A percentile compares a stretch with the other conserved stretches of the same genome.
Evolutionary conservation across 1,140 invertebrate genomes (phyloP).

Genomic region (Drosophila virilis): DNA sequence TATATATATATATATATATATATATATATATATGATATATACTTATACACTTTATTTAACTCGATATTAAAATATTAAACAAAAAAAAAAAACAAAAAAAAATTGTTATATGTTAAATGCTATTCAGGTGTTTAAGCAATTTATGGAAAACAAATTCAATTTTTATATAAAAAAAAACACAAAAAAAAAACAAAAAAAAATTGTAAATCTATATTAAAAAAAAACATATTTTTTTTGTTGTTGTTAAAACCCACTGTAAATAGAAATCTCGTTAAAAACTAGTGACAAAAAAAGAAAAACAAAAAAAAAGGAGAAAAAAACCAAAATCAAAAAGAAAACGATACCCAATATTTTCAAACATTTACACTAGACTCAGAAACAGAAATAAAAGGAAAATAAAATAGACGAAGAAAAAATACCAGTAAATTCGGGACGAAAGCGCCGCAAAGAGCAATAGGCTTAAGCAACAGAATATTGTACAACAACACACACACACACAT

Average conservation of each 20-base stretch:
- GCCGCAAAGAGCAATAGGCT: conserved; percentile 66
- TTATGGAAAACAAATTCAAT: conserved; percentile 21
- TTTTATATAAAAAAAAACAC: conserved; percentile 14
- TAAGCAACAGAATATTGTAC: conserved; percentile 63
- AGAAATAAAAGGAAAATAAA: conserved; percentile 23
- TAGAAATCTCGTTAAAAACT: conserved; percentile 80
- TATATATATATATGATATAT: conserved; percentile 46
- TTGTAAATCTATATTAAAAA: conserved; percentile 24
- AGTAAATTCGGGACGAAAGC: conserved; percentile 4
- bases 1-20: conserved; percentile 29
- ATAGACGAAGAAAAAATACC: conserved; percentile 41
- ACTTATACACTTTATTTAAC: conserved; percentile 48
- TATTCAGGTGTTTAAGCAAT: conserved; percentile 46
- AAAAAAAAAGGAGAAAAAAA: conserved; percentile 27
- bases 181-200: conserved; percentile 18
- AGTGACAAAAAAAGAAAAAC: conserved; percentile 50
- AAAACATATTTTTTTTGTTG: conserved; percentile 34
- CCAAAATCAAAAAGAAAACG: conserved; percentile 26
- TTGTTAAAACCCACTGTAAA: conserved; percentile 53
- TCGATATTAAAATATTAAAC: conserved; percentile 48
- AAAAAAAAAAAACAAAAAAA: neutral
- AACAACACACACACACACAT: conserved; percentile 50
- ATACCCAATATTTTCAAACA: conserved; percentile 56
- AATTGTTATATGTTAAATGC: conserved; percentile 45
- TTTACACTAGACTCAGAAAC: conserved; percentile 29